Evolutionary conservation across 2,888 invertebrate genomes (phyloP).

Genomic region (Bhutanitis thaidina): DNA sequence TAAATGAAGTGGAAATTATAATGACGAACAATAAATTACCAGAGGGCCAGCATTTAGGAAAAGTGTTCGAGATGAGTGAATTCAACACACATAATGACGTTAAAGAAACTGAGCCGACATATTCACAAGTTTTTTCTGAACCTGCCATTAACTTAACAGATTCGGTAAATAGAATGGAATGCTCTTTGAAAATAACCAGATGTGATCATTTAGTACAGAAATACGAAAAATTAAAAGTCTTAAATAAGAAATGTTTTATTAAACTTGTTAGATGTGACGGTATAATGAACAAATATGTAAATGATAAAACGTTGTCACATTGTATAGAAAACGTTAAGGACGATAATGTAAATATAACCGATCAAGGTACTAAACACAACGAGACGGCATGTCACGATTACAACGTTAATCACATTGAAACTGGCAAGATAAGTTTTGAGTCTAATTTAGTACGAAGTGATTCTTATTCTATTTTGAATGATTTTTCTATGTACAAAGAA

Average conservation of each 20-base stretch:
- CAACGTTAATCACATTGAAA: neutral
- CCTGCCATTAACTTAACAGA: neutral
- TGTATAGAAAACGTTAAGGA: neutral
- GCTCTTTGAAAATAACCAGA: constrained; percentile 40
- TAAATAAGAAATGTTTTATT: constrained; percentile 39
- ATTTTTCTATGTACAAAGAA: constrained; percentile 25
- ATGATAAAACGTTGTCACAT: neutral
- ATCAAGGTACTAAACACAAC: neutral
- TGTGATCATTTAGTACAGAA: constrained; percentile 46
- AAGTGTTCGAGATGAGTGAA: neutral
- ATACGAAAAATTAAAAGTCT: constrained; percentile 32
- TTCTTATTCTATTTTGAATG: constrained; percentile 39
- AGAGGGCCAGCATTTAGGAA: neutral
- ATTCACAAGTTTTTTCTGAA: neutral
- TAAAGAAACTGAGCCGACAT: neutral
- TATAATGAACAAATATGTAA: neutral
- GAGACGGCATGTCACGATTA: neutral
- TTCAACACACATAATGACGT: neutral
- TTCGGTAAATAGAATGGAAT: constrained; percentile 22
- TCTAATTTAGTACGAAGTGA: constrained; percentile 28
- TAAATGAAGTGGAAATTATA: neutral
- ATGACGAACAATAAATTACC: neutral
- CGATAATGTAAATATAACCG: neutral
- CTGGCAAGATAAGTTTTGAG: neutral
- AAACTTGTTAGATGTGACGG: constrained; percentile 45